These are phyloP conservation scores for Oscheius sp. DNA, from an alignment of 2,888 invertebrate genomes.

Conservation along the genomic window DNA sequence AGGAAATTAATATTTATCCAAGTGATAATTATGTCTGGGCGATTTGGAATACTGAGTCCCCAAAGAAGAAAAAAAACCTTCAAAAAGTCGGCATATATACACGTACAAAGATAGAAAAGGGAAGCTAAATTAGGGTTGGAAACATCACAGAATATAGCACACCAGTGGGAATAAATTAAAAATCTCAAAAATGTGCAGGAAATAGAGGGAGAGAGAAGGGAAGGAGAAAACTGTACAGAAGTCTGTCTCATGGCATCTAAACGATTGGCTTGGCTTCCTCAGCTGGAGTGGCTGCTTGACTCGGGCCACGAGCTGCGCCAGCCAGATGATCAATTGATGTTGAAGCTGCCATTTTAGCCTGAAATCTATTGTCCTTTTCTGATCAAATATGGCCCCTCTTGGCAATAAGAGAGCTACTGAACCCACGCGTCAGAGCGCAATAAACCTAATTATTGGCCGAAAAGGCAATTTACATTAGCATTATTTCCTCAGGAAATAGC, in stretches of 20 bases:
- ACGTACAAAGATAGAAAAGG: not conserved
- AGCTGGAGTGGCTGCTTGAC: conserved; percentile 45
- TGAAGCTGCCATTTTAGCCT: conserved; percentile 70
- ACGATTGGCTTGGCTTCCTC: conserved; percentile 51
- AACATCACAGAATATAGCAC: conserved; percentile 2
- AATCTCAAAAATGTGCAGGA: not conserved
- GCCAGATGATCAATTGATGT: conserved; percentile 69
- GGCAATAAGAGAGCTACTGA: too few species aligned
- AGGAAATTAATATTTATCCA: too few species aligned
- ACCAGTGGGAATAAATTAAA: not conserved
- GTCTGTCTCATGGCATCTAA: not conserved
- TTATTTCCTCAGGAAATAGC: too few species aligned
- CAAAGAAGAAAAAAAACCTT: too few species aligned
- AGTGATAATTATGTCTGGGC: too few species aligned
- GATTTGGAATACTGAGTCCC: too few species aligned
- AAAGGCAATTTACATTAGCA: too few species aligned
- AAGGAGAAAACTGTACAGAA: too few species aligned
- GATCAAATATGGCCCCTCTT: not conserved
- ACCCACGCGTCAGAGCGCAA: not conserved
- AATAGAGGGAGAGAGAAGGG: too few species aligned
- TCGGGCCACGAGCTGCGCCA: conserved; percentile 53
- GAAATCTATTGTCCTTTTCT: conserved; percentile 13
- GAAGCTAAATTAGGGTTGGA: conserved; percentile 2
- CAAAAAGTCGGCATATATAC: too few species aligned
- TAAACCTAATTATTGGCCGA: too few species aligned